phyloP scores from a whole-genome alignment of 2,888 invertebrate species.

The Chironomus riparius region DNA sequence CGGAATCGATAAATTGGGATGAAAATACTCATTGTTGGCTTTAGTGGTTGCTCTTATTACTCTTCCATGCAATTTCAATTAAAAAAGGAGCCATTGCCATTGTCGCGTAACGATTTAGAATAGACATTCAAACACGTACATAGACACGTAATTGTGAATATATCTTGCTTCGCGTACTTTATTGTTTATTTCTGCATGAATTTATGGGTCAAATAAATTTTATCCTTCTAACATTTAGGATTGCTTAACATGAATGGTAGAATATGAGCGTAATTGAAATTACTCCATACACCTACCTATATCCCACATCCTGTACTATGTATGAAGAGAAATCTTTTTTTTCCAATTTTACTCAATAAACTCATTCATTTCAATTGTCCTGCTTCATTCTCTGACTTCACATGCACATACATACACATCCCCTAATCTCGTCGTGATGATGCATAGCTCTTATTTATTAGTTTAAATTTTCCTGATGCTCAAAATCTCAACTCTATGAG shows the following conservation, averaged over 20 bases:
- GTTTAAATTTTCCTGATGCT: constrained; percentile 7
- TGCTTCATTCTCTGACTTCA: too few species aligned
- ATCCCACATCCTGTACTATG: background rate
- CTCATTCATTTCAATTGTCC: constrained; percentile 11
- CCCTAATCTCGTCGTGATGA: constrained; percentile 21
- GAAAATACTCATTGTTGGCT: background rate
- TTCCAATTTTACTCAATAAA: constrained; percentile 18
- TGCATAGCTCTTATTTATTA: constrained; percentile 26
- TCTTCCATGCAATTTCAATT: constrained; percentile 8
- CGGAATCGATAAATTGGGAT: constrained; percentile 8
- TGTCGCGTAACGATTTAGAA: background rate
- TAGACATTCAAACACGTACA: background rate
- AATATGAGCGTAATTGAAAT: constrained; percentile 22
- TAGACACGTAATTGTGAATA: background rate
- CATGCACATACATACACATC: too few species aligned
- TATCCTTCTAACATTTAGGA: background rate
- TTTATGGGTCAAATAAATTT: constrained; percentile 27
- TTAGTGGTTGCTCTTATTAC: background rate
- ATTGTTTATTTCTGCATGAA: constrained; percentile 16
- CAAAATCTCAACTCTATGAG: background rate
- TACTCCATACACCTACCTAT: background rate
- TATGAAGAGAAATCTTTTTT: background rate
- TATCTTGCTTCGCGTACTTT: background rate
- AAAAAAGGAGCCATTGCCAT: background rate
- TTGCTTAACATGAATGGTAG: background rate